Evolutionary conservation across 2,888 invertebrate species (phyloP), one percentile per base, ranked within the genome.

Genomic region (Drosophila subsilvestris): DNA sequence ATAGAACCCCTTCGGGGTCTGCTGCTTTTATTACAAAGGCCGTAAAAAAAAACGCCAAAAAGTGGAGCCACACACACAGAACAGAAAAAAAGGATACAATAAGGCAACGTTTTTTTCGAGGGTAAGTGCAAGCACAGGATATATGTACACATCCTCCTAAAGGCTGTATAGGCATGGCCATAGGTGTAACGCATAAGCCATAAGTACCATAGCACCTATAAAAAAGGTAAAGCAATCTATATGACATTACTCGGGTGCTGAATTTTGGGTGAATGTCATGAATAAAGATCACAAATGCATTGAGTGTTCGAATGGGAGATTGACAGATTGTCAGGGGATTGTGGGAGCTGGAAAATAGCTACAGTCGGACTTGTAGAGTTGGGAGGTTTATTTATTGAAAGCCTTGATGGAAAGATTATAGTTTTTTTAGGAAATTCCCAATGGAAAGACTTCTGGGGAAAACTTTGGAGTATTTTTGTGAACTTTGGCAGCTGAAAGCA

Each of bases 1-100:
- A 48, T 54, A 59, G 59, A 74, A 75, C 67, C 79, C 88, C 82
- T 82, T 70, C 86, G 79, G 88, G 86, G 14, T 2, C 14, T 37
- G 37, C 86, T 77, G 86, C 63, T 88, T 88, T 83, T 88, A 83
- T 83, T 88, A 86, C 88, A 83, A 80, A 74, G 61, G 74, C 86
- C 80, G 80, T 88, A 83, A 83, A 86, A 83, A 86, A 54, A 57
- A 37, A 56, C 54, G 53, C 49, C 54, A 55, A 65, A 60, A 57
- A 79, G 57, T 71, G 75, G 55, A 78, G 79, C 72, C 49, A 53
- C 60, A 25, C 25, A 22, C 22, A 22, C 22, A 22, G 2, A 20
- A 68, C 8, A 65, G 20, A 18, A 27, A 57, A 63, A 88, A 80
- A 70, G 88, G 84, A 83, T 88, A 83, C 74, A 62, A 72, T 51